Base-by-base conservation (phyloP, 2,113 vertebrate species). In the Athene cunicularia region DNA sequence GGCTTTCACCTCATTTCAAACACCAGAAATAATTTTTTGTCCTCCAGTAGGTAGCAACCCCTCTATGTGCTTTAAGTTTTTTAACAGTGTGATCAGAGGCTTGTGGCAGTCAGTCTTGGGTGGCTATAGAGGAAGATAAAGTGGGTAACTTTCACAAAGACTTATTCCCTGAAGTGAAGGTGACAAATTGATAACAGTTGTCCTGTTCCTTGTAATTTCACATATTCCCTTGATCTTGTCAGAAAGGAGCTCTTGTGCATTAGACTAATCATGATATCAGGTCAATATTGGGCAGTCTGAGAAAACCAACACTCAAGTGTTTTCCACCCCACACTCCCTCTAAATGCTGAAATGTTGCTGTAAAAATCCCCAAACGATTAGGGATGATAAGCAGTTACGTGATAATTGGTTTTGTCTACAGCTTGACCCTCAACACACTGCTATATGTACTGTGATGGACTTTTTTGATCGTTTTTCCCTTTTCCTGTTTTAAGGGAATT, bases 151-250 rank as follows among this genome's bases (percentile, higher is more conserved):
- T 45, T 45, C 53, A 19, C 13, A 35, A 32, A 14, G 41, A 71
- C 43, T 90, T n/a, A 6, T 73, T 93, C 8, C 23, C 8, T 14
- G 8, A 66, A 56, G 75, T 41, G 80, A 52, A 56, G 84, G 59
- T 72, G 84, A 56, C 24, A 28, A 43, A 39, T 0, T 15, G 50
- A 3, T 85, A 79, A 37, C 24, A 67, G 67, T 19, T 50, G 33
- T 81, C 43, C 58, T 73, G 30, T 27, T 83, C 53, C 33, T 64
- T 53, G 32, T 82, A 70, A 96, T 90, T 73, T 52, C 45, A 4
- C 3, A 4, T 90, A 85, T 94, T 91, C 92, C 27, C 62, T 94
- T 91, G 56, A 87, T 96, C 26, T 88, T 53, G 52, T 93, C 85
- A 85, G 87, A 56, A 64, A 16, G 77, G 39, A 86, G 70, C 30